Evolutionary conservation across 2,888 invertebrate species (phyloP), one percentile per base, ranked within the genome.

Genomic region (Acleris emargana): DNA sequence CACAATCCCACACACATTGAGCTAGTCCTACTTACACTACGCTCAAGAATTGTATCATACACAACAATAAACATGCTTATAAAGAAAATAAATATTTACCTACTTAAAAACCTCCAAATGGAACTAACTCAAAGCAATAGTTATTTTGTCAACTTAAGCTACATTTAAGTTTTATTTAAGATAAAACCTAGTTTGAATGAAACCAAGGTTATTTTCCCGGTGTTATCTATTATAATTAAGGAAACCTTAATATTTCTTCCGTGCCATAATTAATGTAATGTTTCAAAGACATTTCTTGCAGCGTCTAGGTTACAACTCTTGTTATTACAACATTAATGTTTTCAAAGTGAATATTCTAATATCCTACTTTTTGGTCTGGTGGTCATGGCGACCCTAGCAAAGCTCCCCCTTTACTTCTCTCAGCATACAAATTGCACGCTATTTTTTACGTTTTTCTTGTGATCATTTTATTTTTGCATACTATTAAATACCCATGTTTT

Each of bases 321-420:
- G 42, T 59, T 64, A 58, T 58, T 53, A 58, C 42, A 52, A 58
- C 17, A 42, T 3, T n/a, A 52, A 58, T 52, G 49, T 64, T 53
- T 58, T 53, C 58, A 28, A 54, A 54, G 58, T 54, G 47, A 53
- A 28, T 49, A 49, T 32, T 43, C 20, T 51, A 57, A 53, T 53
- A 49, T 53, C 58, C 25, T 58, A 54, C 53, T 25, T 59, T 58
- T 64, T 20, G n/a, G n/a, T n/a, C n/a, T n/a, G n/a, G n/a, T n/a
- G n/a, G n/a, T n/a, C n/a, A 67, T 67, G 67, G 67, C 47, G 11
- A 62, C 62, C 62, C 67, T 62, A 67, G 42, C 16, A 42, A 51
- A 32, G 32, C 38, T 53, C 42, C 58, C 58, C 64, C 54, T 58
- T 58, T 9, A 42, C 58, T 58, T 63, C 58, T 58, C 52, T 58